Base-by-base conservation (phyloP, 2,797 vertebrate genomes). In the Pagetopsis macropterus region DNA sequence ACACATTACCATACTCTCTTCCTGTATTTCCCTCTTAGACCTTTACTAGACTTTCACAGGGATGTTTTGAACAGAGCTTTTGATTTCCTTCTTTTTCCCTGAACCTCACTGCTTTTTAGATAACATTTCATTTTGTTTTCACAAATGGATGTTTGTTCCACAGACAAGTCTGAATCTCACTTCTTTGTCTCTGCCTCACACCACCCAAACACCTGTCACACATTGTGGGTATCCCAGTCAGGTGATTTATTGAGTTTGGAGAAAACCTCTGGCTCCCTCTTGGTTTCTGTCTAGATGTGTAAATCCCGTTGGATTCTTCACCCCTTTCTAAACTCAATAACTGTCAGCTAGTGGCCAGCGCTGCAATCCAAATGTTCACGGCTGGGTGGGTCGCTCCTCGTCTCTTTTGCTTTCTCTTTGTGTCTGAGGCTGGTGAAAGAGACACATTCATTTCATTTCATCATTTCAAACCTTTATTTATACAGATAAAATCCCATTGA, bases 221-320 rank as follows among this genome's bases (percentile, higher is more conserved):
- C 83, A 80, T 40, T 55, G 67, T 67, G 56, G 49, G 68, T 33
- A 23, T 63, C 61, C n/a, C 7, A 57, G 44, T 61, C 66, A 73
- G 76, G 81, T 86, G 72, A 79, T 85, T 85, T 88, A 84, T 91
- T 68, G 87, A 83, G 75, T 87, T 82, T 70, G 64, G 69, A 83
- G 60, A 64, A 67, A 78, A 86, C 56, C 82, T 72, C 58, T 77
- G 85, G 73, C 40, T 14, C 76, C 72, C 70, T 76, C 73, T 65
- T 80, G 80, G 81, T 80, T 85, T 88, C 82, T 87, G 76, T 85
- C 75, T 83, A n/a, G 65, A 77, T 76, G 78, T 89, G 76, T 85
- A 81, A 88, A 84, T 84, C 84, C 82, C 71, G 46, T 72, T 60
- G 83, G 73, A 84, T 84, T 82, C 45, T 78, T 83, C 84, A 81